A percentile compares a stretch with the other conserved stretches of the same genome.
Conservation (phyloP, 1,140 invertebrate species). For the Acromyrmex charruanus region DNA sequence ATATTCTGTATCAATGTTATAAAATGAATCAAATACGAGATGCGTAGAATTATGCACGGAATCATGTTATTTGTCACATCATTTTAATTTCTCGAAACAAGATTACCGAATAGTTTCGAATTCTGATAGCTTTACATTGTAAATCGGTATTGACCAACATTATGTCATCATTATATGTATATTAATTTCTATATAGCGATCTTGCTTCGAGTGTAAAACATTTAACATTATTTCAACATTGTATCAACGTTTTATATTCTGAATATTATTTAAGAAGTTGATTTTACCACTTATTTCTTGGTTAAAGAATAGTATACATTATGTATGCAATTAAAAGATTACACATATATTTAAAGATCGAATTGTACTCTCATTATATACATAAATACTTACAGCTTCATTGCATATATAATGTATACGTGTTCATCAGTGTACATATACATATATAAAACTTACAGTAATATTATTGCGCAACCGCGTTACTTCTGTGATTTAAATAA, state of each 20-base stretch:
- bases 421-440: constrained; percentile 34
- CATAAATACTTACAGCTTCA: constrained; percentile 18
- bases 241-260: constrained; percentile 30
- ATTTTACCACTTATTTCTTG: constrained; percentile 19
- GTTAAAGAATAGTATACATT: constrained; percentile 54
- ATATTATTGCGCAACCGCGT: constrained; percentile 66
- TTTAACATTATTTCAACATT: constrained; percentile 41
- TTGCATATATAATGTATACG: constrained; percentile 52
- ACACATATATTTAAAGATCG: not conserved
- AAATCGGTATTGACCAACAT: not conserved
- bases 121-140: constrained; percentile 1
- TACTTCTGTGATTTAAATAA: constrained; percentile 79
- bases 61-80: constrained; percentile 6
- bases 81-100: not conserved
- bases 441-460: constrained; percentile 64
- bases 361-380: constrained; percentile 24
- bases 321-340: constrained; percentile 42
- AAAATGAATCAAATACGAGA: constrained; percentile 25
- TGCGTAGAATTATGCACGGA: not conserved
- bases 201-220: constrained; percentile 38
- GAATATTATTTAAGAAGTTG: constrained; percentile 39
- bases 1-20: constrained; percentile 69
- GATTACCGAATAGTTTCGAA: not conserved
- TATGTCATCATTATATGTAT: not conserved
- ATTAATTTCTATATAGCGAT: constrained; percentile 31